Conservation (phyloP, 2,797 vertebrate genomes). For the Ctenopoma multispine region DNA sequence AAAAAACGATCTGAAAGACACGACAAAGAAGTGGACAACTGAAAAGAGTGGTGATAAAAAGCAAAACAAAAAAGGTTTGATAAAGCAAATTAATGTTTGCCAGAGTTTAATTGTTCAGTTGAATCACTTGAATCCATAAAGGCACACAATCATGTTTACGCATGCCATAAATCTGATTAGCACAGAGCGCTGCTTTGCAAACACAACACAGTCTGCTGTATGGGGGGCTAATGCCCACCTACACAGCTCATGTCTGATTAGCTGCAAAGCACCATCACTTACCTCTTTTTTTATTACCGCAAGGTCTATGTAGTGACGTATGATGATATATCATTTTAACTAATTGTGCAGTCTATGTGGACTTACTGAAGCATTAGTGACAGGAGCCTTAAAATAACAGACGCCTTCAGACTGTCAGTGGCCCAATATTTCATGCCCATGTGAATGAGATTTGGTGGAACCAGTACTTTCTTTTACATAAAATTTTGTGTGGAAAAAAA, state of each 20-base stretch:
- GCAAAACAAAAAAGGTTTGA: background rate
- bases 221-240: slow-evolving; percentile 59
- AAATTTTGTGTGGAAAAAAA: too few relatives aligned
- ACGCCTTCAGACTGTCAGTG: background rate
- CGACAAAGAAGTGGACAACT: slow-evolving; percentile 5
- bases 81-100: slow-evolving; percentile 58
- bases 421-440: background rate
- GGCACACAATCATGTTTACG: slow-evolving; percentile 71
- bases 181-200: slow-evolving; percentile 35
- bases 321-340: slow-evolving; percentile 35
- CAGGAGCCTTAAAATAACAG: slow-evolving; percentile 15
- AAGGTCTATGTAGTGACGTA: slow-evolving; percentile 42
- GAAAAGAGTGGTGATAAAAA: background rate
- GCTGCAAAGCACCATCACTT: slow-evolving; percentile 51
- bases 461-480: too few relatives aligned
- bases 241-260: slow-evolving; percentile 62
- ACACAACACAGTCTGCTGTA: slow-evolving; percentile 44
- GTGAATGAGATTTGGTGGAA: background rate
- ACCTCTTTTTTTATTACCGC: slow-evolving; percentile 48
- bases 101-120: slow-evolving; percentile 71
- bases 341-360: slow-evolving; percentile 29
- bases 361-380: slow-evolving; percentile 23
- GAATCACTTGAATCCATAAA: slow-evolving; percentile 68
- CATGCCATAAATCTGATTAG: slow-evolving; percentile 76
- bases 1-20: background rate